These are phyloP conservation scores for Netelia fuscicornis DNA, from an alignment of 2,888 invertebrate species.

Conservation along the genomic window DNA sequence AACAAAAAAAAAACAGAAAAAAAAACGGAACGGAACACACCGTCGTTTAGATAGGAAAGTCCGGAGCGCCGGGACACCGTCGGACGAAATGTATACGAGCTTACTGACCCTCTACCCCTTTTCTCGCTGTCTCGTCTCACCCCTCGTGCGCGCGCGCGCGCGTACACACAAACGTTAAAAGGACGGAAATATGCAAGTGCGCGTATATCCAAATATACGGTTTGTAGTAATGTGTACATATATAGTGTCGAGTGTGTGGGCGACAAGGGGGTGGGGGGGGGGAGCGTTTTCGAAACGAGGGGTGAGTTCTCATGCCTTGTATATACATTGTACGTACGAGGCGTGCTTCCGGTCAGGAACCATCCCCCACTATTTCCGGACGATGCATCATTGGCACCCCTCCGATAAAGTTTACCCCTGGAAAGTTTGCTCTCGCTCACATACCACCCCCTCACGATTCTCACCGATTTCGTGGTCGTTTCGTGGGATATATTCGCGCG, in stretches of 20 bases:
- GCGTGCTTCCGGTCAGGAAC: constrained; percentile 77
- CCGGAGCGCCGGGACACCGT: background rate
- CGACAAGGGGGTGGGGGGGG: background rate
- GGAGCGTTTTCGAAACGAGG: constrained; percentile 32
- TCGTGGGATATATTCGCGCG: background rate
- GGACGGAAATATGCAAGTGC: constrained; percentile 45
- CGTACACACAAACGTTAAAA: constrained; percentile 15
- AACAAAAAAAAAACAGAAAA: background rate
- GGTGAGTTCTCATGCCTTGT: constrained; percentile 1
- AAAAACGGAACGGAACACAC: background rate
- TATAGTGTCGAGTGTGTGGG: background rate
- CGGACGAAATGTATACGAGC: constrained; percentile 34
- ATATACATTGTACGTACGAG: constrained; percentile 67
- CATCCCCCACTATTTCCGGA: constrained; percentile 77
- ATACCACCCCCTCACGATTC: background rate
- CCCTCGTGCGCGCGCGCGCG: background rate
- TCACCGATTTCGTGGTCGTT: constrained; percentile 4
- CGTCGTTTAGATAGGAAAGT: constrained; percentile 41
- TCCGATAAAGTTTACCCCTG: constrained; percentile 78
- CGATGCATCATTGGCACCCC: constrained; percentile 79
- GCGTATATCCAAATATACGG: constrained; percentile 35
- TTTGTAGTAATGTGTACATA: constrained; percentile 25
- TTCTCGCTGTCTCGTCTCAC: background rate
- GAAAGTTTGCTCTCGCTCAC: constrained; percentile 34
- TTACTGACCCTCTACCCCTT: background rate